Percentiles rank a stretch among this genome's conserved stretches.
phyloP scores from a whole-genome alignment of 2,888 invertebrate genomes.

The Caenorhabditis sp. region DNA sequence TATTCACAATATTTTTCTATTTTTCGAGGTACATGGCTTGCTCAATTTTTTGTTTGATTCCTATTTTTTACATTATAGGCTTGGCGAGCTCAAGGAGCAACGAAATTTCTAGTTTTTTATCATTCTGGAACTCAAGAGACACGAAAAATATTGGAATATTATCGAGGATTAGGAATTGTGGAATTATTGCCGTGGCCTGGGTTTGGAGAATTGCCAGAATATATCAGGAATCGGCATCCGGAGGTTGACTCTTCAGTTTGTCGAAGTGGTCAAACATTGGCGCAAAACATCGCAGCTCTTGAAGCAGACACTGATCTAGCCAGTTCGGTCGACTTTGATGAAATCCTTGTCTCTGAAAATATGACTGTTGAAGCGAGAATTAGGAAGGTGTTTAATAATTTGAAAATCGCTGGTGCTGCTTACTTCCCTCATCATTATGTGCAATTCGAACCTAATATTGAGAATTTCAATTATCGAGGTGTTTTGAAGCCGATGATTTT shows the following conservation, averaged over 20 bases:
- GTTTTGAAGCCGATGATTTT: slow-evolving; percentile 3
- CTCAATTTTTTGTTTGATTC: slow-evolving; percentile 36
- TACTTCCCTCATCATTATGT: slow-evolving; percentile 17
- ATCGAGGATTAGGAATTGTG: slow-evolving; percentile 22
- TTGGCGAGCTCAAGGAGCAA: slow-evolving; percentile 45
- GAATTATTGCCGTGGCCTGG: slow-evolving; percentile 23
- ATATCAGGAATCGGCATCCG: slow-evolving; percentile 2
- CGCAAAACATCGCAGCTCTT: slow-evolving; percentile 50
- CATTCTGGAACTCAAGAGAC: slow-evolving; percentile 45
- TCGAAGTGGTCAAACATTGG: slow-evolving; percentile 43
- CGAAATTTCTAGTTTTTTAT: slow-evolving; percentile 48
- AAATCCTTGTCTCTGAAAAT: slow-evolving; percentile 28
- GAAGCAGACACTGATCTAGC: slow-evolving; percentile 36
- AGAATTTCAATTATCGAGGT: slow-evolving; percentile 13
- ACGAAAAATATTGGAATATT: slow-evolving; percentile 39
- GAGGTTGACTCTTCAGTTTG: slow-evolving; percentile 25
- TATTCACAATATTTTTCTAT: slow-evolving; percentile 27
- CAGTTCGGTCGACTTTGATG: slow-evolving; percentile 52
- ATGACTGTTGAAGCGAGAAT: slow-evolving; percentile 13
- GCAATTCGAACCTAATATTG: slow-evolving; percentile 13
- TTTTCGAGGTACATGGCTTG: slow-evolving; percentile 23
- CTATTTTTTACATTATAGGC: too few relatives aligned
- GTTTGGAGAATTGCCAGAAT: slow-evolving; percentile 12
- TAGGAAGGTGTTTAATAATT: slow-evolving; percentile 8
- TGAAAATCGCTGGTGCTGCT: slow-evolving; percentile 12